Conservation (phyloP, 2,797 vertebrate genomes). For the Serranus cabrilla region DNA sequence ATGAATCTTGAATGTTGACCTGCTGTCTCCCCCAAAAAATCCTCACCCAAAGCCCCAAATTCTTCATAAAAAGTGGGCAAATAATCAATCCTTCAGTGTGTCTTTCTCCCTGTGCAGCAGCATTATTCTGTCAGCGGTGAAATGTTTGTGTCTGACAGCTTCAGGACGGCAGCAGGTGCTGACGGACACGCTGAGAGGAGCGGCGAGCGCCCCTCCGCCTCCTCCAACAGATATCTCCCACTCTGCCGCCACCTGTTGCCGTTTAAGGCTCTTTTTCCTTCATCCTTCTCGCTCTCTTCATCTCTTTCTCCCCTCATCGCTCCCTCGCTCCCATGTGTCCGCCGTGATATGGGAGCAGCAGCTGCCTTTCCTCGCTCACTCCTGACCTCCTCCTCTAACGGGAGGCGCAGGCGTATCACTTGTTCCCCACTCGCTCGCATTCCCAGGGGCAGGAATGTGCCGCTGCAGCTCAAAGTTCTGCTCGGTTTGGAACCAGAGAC, state of each 20-base stretch:
- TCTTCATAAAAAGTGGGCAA: no score
- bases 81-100: no score
- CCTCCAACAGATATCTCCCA: conserved; percentile 48
- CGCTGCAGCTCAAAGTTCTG: conserved; percentile 56
- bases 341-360: conserved; percentile 52
- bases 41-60: no score
- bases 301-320: conserved; percentile 18
- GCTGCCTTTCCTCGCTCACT: conserved; percentile 58
- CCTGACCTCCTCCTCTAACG: conserved; percentile 44
- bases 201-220: conserved; percentile 17
- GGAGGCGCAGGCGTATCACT: conserved; percentile 51
- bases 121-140: conserved; percentile 80
- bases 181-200: conserved; percentile 58
- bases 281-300: conserved; percentile 24
- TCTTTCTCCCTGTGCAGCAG: no score
- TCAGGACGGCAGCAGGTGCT: conserved; percentile 80
- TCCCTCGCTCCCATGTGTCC: conserved; percentile 41
- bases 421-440: conserved; percentile 35
- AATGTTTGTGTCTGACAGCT: conserved; percentile 69
- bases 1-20: no score
- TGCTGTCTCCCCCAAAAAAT: no score
- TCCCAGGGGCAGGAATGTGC: conserved; percentile 70
- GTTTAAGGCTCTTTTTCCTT: conserved; percentile 28
- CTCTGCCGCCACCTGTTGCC: conserved; percentile 73
- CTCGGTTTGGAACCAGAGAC: conserved; percentile 47